A percentile compares a stretch with the other conserved stretches of the same genome.
These are phyloP conservation scores for Drosophila mimetica DNA, from an alignment of 2,888 invertebrate species.

Conservation along the genomic window DNA sequence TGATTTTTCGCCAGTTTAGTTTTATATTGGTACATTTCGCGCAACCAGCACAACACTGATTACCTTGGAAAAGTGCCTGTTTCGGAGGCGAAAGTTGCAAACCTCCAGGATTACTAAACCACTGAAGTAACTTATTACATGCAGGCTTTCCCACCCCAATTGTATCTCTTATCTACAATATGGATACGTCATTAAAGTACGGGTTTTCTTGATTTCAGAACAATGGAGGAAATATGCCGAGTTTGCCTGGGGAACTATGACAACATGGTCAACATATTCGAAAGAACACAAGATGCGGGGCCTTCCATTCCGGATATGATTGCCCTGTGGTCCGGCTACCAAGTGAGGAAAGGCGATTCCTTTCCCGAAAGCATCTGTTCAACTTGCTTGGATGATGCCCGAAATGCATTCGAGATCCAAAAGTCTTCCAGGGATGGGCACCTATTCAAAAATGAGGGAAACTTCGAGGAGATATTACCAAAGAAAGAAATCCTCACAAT, in stretches of 20 bases:
- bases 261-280: conserved; percentile 3
- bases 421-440: background rate
- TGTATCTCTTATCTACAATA: no score
- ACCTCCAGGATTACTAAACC: no score
- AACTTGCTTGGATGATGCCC: background rate
- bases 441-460: background rate
- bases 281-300: background rate
- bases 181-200: background rate
- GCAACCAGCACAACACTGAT: no score
- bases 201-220: background rate
- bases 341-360: conserved; percentile 1
- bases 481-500: background rate
- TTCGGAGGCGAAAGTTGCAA: no score
- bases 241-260: background rate
- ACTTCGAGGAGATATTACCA: background rate
- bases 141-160: no score
- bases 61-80: no score
- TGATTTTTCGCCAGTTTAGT: no score
- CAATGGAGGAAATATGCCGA: background rate
- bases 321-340: conserved; percentile 1
- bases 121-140: no score
- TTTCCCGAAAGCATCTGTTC: background rate
- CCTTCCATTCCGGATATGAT: background rate
- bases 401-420: background rate
- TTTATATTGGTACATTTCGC: no score